These are phyloP conservation scores for Hassar affinis DNA, from an alignment of 2,113 vertebrate genomes.

Conservation along the genomic window DNA sequence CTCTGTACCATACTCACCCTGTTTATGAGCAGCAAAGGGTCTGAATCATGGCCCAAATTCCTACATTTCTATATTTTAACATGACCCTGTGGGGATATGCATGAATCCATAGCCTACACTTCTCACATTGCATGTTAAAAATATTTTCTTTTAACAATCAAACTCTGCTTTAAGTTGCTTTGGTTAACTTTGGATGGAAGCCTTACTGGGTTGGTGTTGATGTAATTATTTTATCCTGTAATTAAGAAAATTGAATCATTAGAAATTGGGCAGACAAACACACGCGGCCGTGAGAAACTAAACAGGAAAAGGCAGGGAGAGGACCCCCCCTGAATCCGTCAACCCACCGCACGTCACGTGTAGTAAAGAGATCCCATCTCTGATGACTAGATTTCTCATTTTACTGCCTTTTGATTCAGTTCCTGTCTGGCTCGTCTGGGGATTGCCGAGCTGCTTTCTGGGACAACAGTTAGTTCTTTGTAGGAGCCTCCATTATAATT, in stretches of 20 bases:
- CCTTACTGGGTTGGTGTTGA: background rate
- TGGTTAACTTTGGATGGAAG: background rate
- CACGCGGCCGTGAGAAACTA: slow-evolving; percentile 44
- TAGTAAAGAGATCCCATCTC: slow-evolving; percentile 44
- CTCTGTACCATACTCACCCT: background rate
- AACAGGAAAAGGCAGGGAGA: slow-evolving; percentile 67
- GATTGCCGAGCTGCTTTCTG: slow-evolving; percentile 20
- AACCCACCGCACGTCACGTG: slow-evolving; percentile 4
- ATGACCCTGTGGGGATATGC: background rate
- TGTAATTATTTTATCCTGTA: slow-evolving; percentile 2
- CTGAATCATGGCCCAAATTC: slow-evolving; percentile 14
- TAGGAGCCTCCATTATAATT: slow-evolving; percentile 9
- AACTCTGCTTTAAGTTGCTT: background rate
- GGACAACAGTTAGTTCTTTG: slow-evolving; percentile 21
- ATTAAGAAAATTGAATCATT: background rate
- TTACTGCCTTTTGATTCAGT: background rate
- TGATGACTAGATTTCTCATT: slow-evolving; percentile 40
- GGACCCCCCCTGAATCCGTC: slow-evolving; percentile 11
- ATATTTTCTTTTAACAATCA: background rate
- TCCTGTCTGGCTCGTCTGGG: slow-evolving; percentile 2
- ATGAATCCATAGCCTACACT: background rate
- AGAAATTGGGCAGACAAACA: slow-evolving; percentile 10
- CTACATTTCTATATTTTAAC: background rate
- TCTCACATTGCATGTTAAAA: background rate
- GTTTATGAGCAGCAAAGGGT: slow-evolving; percentile 28